Percentiles rank a stretch among this genome's conserved stretches.
Conservation (phyloP, 2,888 invertebrate species). For the Diplazon laetatorius region DNA sequence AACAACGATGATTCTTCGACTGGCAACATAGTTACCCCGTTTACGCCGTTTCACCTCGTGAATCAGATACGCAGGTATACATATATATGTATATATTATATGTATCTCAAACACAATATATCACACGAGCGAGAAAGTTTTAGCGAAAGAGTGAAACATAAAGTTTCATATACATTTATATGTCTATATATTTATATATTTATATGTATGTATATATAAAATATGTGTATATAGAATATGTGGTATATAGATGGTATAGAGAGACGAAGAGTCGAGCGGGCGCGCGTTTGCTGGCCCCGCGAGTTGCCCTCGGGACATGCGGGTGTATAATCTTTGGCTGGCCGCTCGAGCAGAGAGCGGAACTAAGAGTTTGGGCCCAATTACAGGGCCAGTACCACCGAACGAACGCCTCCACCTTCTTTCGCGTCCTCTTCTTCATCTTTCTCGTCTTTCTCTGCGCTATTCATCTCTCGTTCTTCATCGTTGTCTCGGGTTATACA, state of each 20-base stretch:
- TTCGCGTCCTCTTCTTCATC: slow-evolving; percentile 57
- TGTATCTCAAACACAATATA: slow-evolving; percentile 81
- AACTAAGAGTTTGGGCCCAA: slow-evolving; percentile 82
- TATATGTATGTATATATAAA: slow-evolving; percentile 4
- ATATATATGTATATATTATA: too few relatives aligned
- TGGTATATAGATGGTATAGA: slow-evolving; percentile 37
- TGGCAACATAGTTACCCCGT: slow-evolving; percentile 77
- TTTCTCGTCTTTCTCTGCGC: slow-evolving; percentile 40
- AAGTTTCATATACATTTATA: not conserved
- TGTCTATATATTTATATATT: not conserved
- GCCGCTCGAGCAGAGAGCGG: slow-evolving; percentile 73
- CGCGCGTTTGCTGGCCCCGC: slow-evolving; percentile 63
- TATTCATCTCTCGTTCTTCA: slow-evolving; percentile 20
- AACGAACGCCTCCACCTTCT: slow-evolving; percentile 79
- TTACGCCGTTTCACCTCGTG: slow-evolving; percentile 80
- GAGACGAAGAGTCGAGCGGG: slow-evolving; percentile 49
- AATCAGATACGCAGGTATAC: slow-evolving; percentile 80
- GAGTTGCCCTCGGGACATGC: slow-evolving; percentile 80
- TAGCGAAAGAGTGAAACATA: slow-evolving; percentile 54
- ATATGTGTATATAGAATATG: not conserved
- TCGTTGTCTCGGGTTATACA: slow-evolving; percentile 30
- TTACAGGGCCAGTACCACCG: slow-evolving; percentile 82
- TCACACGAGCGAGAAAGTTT: slow-evolving; percentile 76
- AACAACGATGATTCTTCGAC: slow-evolving; percentile 39
- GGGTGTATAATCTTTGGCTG: slow-evolving; percentile 82